Percentiles rank a stretch among this genome's conserved stretches.
phyloP scores from a whole-genome alignment of 2,113 vertebrate genomes.

The Coregonus clupeaformis region DNA sequence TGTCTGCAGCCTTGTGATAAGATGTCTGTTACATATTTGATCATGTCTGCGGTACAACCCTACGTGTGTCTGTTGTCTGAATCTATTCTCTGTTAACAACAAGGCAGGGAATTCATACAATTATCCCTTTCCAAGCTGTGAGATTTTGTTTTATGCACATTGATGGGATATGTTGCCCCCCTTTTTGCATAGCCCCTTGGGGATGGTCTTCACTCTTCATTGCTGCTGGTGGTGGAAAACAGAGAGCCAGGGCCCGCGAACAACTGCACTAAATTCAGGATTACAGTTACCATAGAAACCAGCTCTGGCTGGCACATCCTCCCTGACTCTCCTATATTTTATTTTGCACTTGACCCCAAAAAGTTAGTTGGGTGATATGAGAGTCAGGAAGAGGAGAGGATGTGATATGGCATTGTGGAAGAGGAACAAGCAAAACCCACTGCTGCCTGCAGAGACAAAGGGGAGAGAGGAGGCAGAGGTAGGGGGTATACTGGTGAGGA shows the following conservation, averaged over 20 bases:
- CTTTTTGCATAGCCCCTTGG: slow-evolving; percentile 58
- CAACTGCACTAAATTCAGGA: slow-evolving; percentile 74
- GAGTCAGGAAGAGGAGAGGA: slow-evolving; percentile 23
- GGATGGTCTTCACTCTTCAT: slow-evolving; percentile 62
- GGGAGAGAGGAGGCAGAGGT: slow-evolving; percentile 2
- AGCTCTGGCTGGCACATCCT: slow-evolving; percentile 64
- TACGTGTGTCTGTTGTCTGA: slow-evolving; percentile 10
- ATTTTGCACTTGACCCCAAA: slow-evolving; percentile 77
- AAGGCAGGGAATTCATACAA: slow-evolving; percentile 51
- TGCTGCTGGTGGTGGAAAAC: slow-evolving; percentile 53
- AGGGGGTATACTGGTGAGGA: neutral
- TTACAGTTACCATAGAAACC: slow-evolving; percentile 75
- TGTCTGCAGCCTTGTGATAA: neutral
- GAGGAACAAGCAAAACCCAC: slow-evolving; percentile 14
- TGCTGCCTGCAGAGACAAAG: slow-evolving; percentile 18
- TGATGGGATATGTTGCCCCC: slow-evolving; percentile 65
- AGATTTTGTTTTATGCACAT: slow-evolving; percentile 56
- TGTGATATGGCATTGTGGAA: neutral
- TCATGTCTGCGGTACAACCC: slow-evolving; percentile 7
- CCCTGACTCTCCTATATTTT: slow-evolving; percentile 69
- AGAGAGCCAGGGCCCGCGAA: slow-evolving; percentile 55
- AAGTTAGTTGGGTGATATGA: slow-evolving; percentile 37
- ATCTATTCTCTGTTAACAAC: slow-evolving; percentile 18
- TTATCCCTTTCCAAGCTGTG: slow-evolving; percentile 46
- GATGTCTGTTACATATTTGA: slow-evolving; percentile 28